Conservation (phyloP, 2,888 invertebrate genomes). For the Boloria euphrosyne region DNA sequence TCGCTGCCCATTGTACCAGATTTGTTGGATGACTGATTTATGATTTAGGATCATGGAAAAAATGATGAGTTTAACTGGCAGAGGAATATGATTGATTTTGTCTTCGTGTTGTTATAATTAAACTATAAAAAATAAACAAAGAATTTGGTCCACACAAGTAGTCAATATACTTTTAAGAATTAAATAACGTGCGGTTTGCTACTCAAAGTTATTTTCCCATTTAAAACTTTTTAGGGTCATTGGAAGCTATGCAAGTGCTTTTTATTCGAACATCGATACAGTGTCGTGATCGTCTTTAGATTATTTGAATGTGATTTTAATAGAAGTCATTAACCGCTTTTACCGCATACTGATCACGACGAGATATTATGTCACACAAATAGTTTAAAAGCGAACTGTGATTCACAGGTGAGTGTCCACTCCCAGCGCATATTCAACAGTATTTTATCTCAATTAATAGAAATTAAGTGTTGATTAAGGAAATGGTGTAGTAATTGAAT, state of each 20-base stretch:
- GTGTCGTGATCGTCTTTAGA: constrained; percentile 30
- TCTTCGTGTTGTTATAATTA: constrained; percentile 10
- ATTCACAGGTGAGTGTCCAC: constrained; percentile 31
- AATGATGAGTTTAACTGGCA: constrained; percentile 8
- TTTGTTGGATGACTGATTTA: constrained; percentile 72
- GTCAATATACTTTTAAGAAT: too few relatives aligned
- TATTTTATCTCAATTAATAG: constrained; percentile 43
- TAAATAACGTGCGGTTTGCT: too few relatives aligned
- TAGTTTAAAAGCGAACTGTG: constrained; percentile 30
- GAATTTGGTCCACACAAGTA: not conserved
- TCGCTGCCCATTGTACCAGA: constrained; percentile 65
- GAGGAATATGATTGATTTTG: constrained; percentile 13
- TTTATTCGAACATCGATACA: constrained; percentile 25
- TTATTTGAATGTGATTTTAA: constrained; percentile 36
- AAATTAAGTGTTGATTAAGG: constrained; percentile 43
- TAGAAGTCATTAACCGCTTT: constrained; percentile 33
- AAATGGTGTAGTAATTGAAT: constrained; percentile 39
- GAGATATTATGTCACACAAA: constrained; percentile 36
- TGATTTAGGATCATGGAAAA: constrained; percentile 35
- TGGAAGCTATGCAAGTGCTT: constrained; percentile 31
- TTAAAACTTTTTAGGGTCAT: constrained; percentile 7
- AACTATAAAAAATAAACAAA: not conserved
- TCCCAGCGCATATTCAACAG: constrained; percentile 33
- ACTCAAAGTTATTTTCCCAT: constrained; percentile 7
- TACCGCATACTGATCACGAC: constrained; percentile 33